These are phyloP conservation scores for Florisuga fusca DNA, from an alignment of 2,797 vertebrate genomes.

Conservation along the genomic window DNA sequence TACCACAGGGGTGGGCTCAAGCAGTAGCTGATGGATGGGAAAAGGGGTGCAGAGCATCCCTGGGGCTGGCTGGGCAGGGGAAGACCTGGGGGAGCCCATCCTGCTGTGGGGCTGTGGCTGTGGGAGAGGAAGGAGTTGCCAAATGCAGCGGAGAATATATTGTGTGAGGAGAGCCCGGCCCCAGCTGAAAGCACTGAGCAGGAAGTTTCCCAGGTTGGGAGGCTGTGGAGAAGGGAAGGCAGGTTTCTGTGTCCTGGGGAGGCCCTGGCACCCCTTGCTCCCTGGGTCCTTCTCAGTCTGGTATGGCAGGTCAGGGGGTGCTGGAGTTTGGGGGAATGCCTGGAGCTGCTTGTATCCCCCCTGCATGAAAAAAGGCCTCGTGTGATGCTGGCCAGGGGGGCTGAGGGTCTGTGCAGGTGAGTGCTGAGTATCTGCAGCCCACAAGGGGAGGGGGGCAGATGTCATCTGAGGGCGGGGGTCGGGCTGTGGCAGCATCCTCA, in stretches of 20 bases:
- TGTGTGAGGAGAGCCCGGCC: background rate
- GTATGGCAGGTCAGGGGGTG: fast-evolving
- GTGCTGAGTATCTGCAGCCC: background rate
- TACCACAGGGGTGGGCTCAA: background rate
- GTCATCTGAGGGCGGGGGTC: background rate
- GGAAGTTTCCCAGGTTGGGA: background rate
- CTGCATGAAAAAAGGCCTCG: background rate
- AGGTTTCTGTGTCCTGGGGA: background rate
- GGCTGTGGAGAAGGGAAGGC: background rate
- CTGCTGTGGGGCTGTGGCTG: fast-evolving
- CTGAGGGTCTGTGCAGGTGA: background rate
- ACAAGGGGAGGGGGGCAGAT: background rate
- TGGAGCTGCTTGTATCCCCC: fast-evolving
- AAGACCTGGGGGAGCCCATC: fast-evolving
- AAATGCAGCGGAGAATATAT: background rate
- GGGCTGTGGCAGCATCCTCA: background rate
- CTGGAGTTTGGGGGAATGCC: background rate
- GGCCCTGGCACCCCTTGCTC: background rate
- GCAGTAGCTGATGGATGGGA: fast-evolving
- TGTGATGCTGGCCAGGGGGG: background rate
- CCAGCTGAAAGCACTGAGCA: background rate
- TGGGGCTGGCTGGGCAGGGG: background rate
- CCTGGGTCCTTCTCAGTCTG: background rate
- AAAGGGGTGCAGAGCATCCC: background rate
- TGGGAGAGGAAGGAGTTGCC: background rate